Evolutionary conservation across 2,113 vertebrate genomes (phyloP).

Genomic region (Columbina picui): DNA sequence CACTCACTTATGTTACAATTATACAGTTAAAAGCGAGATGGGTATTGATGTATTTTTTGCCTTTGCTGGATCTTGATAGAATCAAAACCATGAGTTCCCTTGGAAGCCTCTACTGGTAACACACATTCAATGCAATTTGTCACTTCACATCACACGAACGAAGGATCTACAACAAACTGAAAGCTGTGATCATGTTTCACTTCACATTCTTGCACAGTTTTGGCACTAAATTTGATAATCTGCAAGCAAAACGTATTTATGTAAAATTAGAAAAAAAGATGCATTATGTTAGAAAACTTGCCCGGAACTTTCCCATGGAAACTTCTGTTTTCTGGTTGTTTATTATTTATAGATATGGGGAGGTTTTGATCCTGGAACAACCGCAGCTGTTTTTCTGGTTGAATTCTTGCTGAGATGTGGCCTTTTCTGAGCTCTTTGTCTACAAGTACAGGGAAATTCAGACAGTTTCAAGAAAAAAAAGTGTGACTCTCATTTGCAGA

Average conservation of each 20-base stretch:
- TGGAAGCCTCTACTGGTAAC: background rate
- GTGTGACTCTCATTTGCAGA: background rate
- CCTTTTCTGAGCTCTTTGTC: background rate
- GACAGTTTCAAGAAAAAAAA: background rate
- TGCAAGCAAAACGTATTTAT: background rate
- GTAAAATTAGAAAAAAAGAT: background rate
- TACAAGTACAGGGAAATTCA: background rate
- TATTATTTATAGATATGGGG: background rate
- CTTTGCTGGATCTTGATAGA: background rate
- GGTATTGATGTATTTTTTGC: background rate
- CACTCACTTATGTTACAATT: background rate
- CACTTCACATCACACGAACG: background rate
- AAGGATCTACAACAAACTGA: background rate
- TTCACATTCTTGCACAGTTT: background rate
- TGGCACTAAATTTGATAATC: background rate
- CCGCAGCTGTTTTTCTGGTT: background rate
- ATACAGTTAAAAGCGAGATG: rapidly evolving
- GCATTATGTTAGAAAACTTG: background rate
- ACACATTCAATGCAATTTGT: background rate
- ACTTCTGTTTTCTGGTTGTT: background rate
- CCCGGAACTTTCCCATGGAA: background rate
- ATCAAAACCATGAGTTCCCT: rapidly evolving
- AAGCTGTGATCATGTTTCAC: background rate
- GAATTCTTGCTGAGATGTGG: background rate
- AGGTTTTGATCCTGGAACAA: background rate